Conservation (phyloP, 1,140 invertebrate species). For the Halyomorpha halys region DNA sequence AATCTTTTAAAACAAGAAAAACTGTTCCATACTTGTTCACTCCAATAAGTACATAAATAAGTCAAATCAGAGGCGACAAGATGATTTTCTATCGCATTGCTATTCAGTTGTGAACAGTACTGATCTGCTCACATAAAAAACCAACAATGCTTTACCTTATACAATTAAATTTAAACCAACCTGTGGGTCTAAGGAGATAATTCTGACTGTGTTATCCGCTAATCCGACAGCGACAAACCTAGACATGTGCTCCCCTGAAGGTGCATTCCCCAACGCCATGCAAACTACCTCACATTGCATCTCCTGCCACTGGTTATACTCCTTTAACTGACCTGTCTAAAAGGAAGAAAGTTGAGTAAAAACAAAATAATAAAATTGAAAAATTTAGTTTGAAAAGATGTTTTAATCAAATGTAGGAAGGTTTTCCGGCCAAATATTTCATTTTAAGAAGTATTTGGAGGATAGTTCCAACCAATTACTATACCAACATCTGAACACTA, state of each 20-base stretch:
- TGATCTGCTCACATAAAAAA: no score
- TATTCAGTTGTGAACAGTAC: background rate
- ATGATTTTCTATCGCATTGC: background rate
- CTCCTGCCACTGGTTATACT: constrained; percentile 94
- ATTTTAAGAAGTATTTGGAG: background rate
- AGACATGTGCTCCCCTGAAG: constrained; percentile 86
- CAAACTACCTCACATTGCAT: constrained; percentile 95
- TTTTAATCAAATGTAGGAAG: background rate
- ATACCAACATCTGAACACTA: constrained; percentile 1
- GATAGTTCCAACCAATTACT: background rate
- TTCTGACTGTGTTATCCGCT: constrained; percentile 91
- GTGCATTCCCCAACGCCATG: constrained; percentile 94
- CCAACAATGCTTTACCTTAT: background rate
- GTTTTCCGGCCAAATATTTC: background rate
- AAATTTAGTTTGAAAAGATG: background rate
- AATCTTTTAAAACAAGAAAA: background rate
- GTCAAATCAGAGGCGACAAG: constrained; percentile 1
- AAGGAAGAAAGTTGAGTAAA: constrained; percentile 31
- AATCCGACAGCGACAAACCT: constrained; percentile 95
- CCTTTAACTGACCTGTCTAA: constrained; percentile 92
- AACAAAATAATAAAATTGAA: background rate
- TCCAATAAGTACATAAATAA: background rate
- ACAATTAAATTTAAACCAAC: constrained; percentile 40
- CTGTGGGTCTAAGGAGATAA: constrained; percentile 92
- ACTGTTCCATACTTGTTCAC: constrained; percentile 1